Evolutionary conservation across 2,797 vertebrate genomes (phyloP).

Genomic region (Xiphophorus birchmanni): DNA sequence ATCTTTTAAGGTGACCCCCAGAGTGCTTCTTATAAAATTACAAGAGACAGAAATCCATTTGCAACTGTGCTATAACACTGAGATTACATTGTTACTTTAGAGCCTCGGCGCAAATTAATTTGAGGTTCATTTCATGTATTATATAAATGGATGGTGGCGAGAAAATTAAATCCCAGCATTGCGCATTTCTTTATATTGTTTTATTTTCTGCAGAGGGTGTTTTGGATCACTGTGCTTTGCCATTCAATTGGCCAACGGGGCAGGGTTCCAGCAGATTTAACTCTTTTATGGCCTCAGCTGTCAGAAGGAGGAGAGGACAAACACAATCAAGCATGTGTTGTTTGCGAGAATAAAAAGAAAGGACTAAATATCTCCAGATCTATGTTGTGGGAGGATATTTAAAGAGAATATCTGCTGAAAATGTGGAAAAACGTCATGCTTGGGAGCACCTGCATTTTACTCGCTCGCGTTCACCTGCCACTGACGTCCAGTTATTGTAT

Average conservation of each 20-base stretch:
- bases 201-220: constrained; percentile 81
- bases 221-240: constrained; percentile 76
- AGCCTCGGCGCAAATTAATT: constrained; percentile 85
- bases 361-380: constrained; percentile 17
- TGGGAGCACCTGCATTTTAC: constrained; percentile 34
- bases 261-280: constrained; percentile 75
- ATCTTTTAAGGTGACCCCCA: constrained; percentile 87
- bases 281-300: constrained; percentile 69
- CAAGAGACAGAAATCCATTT: constrained; percentile 89
- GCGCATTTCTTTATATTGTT: constrained; percentile 85
- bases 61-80: constrained; percentile 83
- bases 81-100: constrained; percentile 88
- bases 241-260: constrained; percentile 72
- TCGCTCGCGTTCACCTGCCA: constrained; percentile 44
- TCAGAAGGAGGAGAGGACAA: constrained; percentile 63
- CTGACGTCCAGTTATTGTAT: constrained; percentile 32
- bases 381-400: background rate
- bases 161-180: constrained; percentile 85
- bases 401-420: constrained; percentile 5
- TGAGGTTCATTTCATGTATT: constrained; percentile 86
- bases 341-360: constrained; percentile 36
- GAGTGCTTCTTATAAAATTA: constrained; percentile 85
- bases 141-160: constrained; percentile 84
- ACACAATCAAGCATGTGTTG: constrained; percentile 41
- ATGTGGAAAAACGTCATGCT: constrained; percentile 5